Evolutionary conservation across 2,797 vertebrate genomes (phyloP).

Genomic region (Coregonus suidteri): DNA sequence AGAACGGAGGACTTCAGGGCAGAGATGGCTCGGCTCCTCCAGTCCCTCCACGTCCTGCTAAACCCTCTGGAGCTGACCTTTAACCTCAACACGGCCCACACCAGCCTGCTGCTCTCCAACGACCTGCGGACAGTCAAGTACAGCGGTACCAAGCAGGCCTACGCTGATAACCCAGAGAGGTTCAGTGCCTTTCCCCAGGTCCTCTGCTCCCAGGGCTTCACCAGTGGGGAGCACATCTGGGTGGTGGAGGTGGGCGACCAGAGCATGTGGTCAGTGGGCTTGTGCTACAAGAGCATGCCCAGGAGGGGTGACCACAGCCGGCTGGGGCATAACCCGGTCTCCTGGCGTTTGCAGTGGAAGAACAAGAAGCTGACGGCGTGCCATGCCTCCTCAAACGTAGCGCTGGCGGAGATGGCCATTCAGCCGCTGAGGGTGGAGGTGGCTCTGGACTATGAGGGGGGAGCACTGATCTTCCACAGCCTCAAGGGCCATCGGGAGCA

Average conservation of each 20-base stretch:
- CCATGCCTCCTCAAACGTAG: conserved; percentile 60
- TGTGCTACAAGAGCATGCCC: conserved; percentile 70
- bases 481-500: conserved; percentile 62
- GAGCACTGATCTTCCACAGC: conserved; percentile 65
- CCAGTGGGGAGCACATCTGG: conserved; percentile 67
- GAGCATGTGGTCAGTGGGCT: conserved; percentile 71
- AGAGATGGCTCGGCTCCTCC: conserved; percentile 64
- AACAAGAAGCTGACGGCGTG: conserved; percentile 72
- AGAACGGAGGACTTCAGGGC: conserved; percentile 65
- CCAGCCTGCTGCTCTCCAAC: conserved; percentile 63
- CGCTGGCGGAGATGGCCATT: conserved; percentile 40
- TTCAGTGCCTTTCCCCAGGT: conserved; percentile 64
- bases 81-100: conserved; percentile 61
- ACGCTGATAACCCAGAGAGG: conserved; percentile 64
- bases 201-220: conserved; percentile 71
- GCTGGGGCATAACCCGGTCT: conserved; percentile 72
- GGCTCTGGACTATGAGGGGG: conserved; percentile 67
- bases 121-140: conserved; percentile 69
- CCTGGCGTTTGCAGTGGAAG: conserved; percentile 79
- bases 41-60: conserved; percentile 64
- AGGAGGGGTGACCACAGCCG: conserved; percentile 76
- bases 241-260: conserved; percentile 66
- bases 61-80: conserved; percentile 73
- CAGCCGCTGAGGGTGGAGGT: conserved; percentile 65
- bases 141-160: conserved; percentile 50